Percentiles rank a stretch among this genome's conserved stretches.
These are phyloP conservation scores for Scomber scombrus DNA, from an alignment of 2,113 vertebrate genomes.

Conservation along the genomic window DNA sequence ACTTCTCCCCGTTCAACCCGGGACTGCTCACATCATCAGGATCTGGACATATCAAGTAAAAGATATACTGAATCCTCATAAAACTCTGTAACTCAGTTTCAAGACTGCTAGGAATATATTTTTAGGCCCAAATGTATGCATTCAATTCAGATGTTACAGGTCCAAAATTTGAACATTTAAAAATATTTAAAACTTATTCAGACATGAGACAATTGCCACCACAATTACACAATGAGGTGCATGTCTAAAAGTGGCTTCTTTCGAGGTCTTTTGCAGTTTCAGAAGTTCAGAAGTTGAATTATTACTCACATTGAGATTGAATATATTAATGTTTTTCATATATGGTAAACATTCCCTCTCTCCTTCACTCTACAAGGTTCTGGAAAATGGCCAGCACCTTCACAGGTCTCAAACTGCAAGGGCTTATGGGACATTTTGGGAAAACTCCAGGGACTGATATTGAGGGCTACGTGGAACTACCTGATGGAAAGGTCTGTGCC, in stretches of 20 bases:
- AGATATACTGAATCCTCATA: background rate
- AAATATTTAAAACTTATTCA: too few species aligned
- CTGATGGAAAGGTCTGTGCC: conserved; percentile 91
- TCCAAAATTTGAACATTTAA: too few species aligned
- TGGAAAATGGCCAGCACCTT: conserved; percentile 94
- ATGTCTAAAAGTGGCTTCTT: too few species aligned
- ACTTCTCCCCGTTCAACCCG: conserved; percentile 91
- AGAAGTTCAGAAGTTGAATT: background rate
- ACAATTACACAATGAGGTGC: too few species aligned
- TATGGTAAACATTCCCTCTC: background rate
- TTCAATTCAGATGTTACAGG: too few species aligned
- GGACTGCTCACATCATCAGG: conserved; percentile 91
- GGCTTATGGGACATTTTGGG: conserved; percentile 92
- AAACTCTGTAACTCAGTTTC: background rate
- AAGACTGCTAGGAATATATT: background rate
- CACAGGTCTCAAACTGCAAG: conserved; percentile 94
- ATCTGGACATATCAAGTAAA: conserved; percentile 93
- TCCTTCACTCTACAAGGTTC: conserved; percentile 84
- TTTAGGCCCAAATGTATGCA: background rate
- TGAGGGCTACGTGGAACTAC: conserved; percentile 90
- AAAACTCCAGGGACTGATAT: conserved; percentile 90
- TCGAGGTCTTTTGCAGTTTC: too few species aligned
- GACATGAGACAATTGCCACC: too few species aligned
- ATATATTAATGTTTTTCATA: background rate
- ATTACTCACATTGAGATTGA: background rate